A percentile compares a stretch with the other conserved stretches of the same genome.
These are phyloP conservation scores for Chrysocyon brachyurus DNA, from an alignment of 2,797 vertebrate species.

Conservation along the genomic window DNA sequence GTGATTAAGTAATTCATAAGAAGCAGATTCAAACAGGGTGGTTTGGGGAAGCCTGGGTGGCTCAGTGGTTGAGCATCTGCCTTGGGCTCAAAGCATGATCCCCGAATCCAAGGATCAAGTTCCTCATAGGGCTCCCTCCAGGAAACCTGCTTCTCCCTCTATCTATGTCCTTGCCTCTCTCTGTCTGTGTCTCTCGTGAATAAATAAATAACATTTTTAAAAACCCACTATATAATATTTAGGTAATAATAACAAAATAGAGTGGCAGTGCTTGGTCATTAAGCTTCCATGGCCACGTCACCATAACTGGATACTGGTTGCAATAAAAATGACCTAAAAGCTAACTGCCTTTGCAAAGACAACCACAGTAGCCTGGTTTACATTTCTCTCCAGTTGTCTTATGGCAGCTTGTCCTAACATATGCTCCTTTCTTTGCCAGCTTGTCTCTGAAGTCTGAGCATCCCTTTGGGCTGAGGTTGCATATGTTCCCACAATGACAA, in stretches of 20 bases:
- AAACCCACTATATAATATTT: not conserved
- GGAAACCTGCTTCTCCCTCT: no score
- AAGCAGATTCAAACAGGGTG: not conserved
- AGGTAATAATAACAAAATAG: not conserved
- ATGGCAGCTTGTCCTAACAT: constrained; percentile 26
- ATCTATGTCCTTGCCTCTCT: no score
- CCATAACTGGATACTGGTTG: not conserved
- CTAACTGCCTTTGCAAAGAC: constrained; percentile 51
- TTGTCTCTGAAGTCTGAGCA: constrained; percentile 53
- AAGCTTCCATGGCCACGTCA: not conserved
- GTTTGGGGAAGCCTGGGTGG: no score
- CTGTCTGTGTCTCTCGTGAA: no score
- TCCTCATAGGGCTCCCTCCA: no score
- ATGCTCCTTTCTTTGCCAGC: constrained; percentile 37
- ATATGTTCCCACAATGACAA: constrained; percentile 52
- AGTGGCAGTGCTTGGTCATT: not conserved
- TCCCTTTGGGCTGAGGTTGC: constrained; percentile 45
- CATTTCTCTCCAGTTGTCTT: constrained; percentile 10
- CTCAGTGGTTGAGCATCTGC: no score
- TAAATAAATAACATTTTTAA: no score
- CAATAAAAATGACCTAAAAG: constrained; percentile 18
- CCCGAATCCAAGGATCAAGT: no score
- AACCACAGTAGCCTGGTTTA: constrained; percentile 42
- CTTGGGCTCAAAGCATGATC: no score
- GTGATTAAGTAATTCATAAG: not conserved